These are phyloP conservation scores for Euura saliciscinereae DNA, from an alignment of 1,140 invertebrate genomes.

Conservation along the genomic window DNA sequence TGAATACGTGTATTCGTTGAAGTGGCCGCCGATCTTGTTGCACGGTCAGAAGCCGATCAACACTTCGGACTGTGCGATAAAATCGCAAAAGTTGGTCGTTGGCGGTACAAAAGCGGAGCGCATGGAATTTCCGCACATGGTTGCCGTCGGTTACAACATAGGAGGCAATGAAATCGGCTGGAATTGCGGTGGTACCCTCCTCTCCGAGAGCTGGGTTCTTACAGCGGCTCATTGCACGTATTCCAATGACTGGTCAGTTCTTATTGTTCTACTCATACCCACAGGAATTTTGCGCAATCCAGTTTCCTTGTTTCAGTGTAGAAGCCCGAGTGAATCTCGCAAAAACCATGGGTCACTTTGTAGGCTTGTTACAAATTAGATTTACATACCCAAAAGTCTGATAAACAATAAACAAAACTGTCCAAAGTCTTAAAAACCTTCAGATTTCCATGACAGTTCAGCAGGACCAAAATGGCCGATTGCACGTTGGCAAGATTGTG, in stretches of 20 bases:
- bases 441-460: no score
- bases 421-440: no score
- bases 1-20: conserved; percentile 34
- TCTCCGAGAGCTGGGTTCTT: conserved; percentile 57
- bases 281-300: neutral
- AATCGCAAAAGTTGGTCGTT: conserved; percentile 44
- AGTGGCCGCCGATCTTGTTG: conserved; percentile 30
- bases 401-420: no score
- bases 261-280: neutral
- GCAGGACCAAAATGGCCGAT: no score
- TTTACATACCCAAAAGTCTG: no score
- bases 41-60: conserved; percentile 31
- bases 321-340: neutral
- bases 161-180: conserved; percentile 21
- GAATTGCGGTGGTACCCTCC: conserved; percentile 60
- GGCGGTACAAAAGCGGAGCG: conserved; percentile 49
- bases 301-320: neutral
- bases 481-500: no score
- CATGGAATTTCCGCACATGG: conserved; percentile 59
- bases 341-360: neutral
- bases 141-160: conserved; percentile 40
- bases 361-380: no score
- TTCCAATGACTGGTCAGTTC: conserved; percentile 33
- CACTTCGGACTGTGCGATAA: conserved; percentile 41
- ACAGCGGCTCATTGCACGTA: conserved; percentile 60